phyloP scores from a whole-genome alignment of 2,113 vertebrate genomes.

The Zootoca vivipara region DNA sequence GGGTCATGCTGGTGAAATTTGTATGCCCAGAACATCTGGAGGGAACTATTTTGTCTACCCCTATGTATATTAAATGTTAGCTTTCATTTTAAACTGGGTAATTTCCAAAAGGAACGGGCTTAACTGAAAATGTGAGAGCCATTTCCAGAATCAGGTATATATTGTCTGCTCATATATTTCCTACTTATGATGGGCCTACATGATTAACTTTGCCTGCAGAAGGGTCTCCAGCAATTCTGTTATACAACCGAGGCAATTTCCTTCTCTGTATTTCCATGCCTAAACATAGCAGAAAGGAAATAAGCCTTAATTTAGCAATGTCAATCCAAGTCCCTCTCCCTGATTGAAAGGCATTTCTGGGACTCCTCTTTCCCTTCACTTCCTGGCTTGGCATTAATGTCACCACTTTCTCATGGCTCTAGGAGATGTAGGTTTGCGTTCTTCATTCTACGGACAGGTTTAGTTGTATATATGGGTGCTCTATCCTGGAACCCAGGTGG shows the following conservation, averaged over 20 bases:
- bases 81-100: background rate
- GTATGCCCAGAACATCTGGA: too few relatives aligned
- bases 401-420: background rate
- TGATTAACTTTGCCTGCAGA: background rate
- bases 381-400: background rate
- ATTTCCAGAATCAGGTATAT: background rate
- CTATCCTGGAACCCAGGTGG: background rate
- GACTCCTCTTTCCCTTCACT: background rate
- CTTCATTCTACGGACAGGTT: background rate
- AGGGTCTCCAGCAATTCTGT: background rate
- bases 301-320: background rate
- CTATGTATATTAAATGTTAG: background rate
- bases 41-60: too few relatives aligned
- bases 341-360: background rate
- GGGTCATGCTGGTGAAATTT: too few relatives aligned
- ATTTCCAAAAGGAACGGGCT: background rate
- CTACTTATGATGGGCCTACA: background rate
- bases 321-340: background rate
- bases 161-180: background rate
- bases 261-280: background rate
- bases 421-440: background rate
- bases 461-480: background rate
- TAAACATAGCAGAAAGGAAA: constrained; percentile 1
- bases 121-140: background rate
- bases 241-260: background rate